Percentiles rank a stretch among this genome's conserved stretches.
Evolutionary conservation across 2,888 invertebrate genomes (phyloP).

Genomic region (Blastobasis adustella): DNA sequence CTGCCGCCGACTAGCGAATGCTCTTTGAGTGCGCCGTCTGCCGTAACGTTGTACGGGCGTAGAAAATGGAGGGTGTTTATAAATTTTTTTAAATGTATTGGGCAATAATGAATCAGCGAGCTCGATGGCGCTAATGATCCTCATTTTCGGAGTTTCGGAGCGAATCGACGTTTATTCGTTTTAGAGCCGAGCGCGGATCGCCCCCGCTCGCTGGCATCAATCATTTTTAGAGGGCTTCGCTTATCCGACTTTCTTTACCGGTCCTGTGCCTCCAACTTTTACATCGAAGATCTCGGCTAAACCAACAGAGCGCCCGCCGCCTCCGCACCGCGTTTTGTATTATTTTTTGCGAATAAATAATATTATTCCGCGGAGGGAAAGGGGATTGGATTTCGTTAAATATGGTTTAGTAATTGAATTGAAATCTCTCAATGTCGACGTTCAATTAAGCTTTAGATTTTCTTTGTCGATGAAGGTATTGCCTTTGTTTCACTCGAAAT

Average conservation of each 20-base stretch:
- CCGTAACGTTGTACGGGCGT: too few species aligned
- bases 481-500: conserved; percentile 59
- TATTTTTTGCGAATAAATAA: conserved; percentile 75
- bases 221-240: conserved; percentile 75
- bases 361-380: conserved; percentile 70
- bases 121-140: conserved; percentile 65
- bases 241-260: conserved; percentile 71
- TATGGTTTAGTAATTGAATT: conserved; percentile 76
- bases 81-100: conserved; percentile 42
- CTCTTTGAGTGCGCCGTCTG: conserved; percentile 14
- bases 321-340: conserved; percentile 63
- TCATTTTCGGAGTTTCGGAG: conserved; percentile 59
- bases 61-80: too few species aligned
- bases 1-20: conserved; percentile 21
- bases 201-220: conserved; percentile 60
- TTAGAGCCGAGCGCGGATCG: conserved; percentile 55
- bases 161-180: conserved; percentile 70
- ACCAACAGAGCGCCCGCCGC: conserved; percentile 66
- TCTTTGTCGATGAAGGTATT: conserved; percentile 59
- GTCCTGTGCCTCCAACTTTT: conserved; percentile 61
- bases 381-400: conserved; percentile 76
- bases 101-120: conserved; percentile 52
- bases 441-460: conserved; percentile 71
- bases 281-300: conserved; percentile 70
- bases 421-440: conserved; percentile 75